Evolutionary conservation across 2,888 invertebrate species (phyloP).

Genomic region (Meteorus colon): DNA sequence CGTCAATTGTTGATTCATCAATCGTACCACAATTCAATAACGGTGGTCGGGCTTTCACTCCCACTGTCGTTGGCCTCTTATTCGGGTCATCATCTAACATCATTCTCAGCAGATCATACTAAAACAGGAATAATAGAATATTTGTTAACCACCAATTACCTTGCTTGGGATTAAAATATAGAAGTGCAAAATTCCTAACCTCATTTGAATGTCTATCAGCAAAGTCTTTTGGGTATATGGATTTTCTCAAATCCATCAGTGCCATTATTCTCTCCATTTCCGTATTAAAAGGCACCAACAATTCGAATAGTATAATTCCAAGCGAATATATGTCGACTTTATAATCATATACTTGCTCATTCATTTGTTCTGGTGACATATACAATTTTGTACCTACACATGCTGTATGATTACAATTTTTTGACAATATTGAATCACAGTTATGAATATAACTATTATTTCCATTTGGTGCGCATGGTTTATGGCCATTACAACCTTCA

Average conservation of each 20-base stretch:
- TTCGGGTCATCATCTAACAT: slow-evolving; percentile 86
- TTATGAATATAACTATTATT: background rate
- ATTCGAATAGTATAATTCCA: slow-evolving; percentile 94
- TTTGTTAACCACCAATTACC: too few species aligned
- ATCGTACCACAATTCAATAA: slow-evolving; percentile 64
- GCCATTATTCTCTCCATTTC: slow-evolving; percentile 89
- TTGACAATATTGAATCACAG: slow-evolving; percentile 52
- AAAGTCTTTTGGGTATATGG: slow-evolving; percentile 83
- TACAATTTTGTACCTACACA: slow-evolving; percentile 93
- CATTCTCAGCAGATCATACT: slow-evolving; percentile 83
- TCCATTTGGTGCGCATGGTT: slow-evolving; percentile 50
- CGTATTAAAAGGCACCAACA: slow-evolving; percentile 91
- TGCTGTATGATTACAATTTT: slow-evolving; percentile 74
- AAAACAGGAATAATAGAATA: slow-evolving; percentile 55
- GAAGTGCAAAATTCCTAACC: slow-evolving; percentile 72
- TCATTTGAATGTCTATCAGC: slow-evolving; percentile 79
- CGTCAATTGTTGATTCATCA: slow-evolving; percentile 71
- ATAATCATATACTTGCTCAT: slow-evolving; percentile 84
- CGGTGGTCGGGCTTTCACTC: slow-evolving; percentile 80
- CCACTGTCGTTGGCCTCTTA: slow-evolving; percentile 84
- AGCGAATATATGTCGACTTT: slow-evolving; percentile 97
- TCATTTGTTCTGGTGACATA: slow-evolving; percentile 97
- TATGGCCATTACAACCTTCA: slow-evolving; percentile 74
- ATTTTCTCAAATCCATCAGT: slow-evolving; percentile 79
- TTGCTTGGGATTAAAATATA: background rate